A percentile compares a stretch with the other conserved stretches of the same genome.
phyloP scores from a whole-genome alignment of 2,888 invertebrate genomes.

The Lepidocyrtoides sp. region DNA sequence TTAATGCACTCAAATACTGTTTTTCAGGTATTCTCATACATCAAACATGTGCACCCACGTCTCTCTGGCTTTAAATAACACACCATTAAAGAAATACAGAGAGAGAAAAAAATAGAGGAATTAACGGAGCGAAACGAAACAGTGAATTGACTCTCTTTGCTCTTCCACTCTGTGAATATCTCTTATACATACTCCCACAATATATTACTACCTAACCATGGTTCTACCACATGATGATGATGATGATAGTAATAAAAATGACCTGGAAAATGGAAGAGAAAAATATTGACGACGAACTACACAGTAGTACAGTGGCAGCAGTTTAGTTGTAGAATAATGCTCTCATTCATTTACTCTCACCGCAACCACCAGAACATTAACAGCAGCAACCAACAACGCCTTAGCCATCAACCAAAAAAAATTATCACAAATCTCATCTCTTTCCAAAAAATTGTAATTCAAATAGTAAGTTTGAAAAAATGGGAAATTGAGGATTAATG shows the following conservation, averaged over 20 bases:
- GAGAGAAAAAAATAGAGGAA: slow-evolving; percentile 32
- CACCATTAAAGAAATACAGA: slow-evolving; percentile 39
- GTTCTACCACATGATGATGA: too few species aligned
- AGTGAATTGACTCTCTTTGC: slow-evolving; percentile 54
- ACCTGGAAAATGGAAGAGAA: slow-evolving; percentile 56
- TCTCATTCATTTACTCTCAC: slow-evolving; percentile 36
- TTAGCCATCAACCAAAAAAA: slow-evolving; percentile 50
- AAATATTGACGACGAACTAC: neutral
- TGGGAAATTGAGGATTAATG: slow-evolving; percentile 70
- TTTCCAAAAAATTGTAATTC: slow-evolving; percentile 47
- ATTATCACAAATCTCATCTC: slow-evolving; percentile 74
- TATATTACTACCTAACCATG: neutral
- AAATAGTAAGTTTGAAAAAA: slow-evolving; percentile 41
- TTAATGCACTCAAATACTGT: slow-evolving; percentile 11
- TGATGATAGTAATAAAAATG: slow-evolving; percentile 65
- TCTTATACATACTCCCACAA: neutral
- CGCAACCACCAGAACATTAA: neutral
- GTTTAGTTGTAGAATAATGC: neutral
- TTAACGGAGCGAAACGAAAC: slow-evolving; percentile 70
- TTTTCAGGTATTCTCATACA: slow-evolving; percentile 9
- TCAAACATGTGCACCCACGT: slow-evolving; percentile 17
- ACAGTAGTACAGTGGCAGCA: too few species aligned
- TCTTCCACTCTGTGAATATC: neutral
- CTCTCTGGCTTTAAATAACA: slow-evolving; percentile 22
- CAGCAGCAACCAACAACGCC: slow-evolving; percentile 51